A percentile compares a stretch with the other conserved stretches of the same genome.
Evolutionary conservation across 2,113 vertebrate species (phyloP).

Genomic region (Hippocampus guttulatus): DNA sequence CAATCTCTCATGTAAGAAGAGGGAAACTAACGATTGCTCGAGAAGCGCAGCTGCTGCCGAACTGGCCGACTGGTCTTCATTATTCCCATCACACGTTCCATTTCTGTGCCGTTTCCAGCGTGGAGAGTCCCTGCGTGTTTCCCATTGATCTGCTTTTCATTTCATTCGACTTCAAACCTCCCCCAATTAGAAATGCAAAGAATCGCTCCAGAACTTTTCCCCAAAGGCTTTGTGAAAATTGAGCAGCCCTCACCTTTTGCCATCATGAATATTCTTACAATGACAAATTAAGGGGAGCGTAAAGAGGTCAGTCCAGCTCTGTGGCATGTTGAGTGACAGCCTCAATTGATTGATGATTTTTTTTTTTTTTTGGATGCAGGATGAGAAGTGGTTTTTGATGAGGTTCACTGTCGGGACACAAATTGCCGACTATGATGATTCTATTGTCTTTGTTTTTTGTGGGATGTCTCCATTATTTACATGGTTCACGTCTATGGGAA

Average conservation of each 20-base stretch:
- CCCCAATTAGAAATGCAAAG: conserved; percentile 28
- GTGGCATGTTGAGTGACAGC: neutral
- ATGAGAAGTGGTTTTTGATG: neutral
- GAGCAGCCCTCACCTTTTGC: neutral
- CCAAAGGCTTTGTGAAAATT: conserved; percentile 15
- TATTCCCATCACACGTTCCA: conserved; percentile 53
- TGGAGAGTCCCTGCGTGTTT: conserved; percentile 42
- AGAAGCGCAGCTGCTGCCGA: conserved; percentile 56
- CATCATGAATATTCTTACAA: neutral
- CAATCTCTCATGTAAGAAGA: conserved; percentile 45
- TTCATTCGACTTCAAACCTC: conserved; percentile 23
- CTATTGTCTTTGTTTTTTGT: neutral
- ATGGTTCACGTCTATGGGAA: neutral
- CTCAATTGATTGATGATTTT: neutral
- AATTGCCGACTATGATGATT: neutral
- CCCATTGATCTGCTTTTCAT: conserved; percentile 64
- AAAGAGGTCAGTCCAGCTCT: neutral
- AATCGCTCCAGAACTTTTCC: conserved; percentile 8
- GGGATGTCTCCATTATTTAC: neutral
- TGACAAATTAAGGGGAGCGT: neutral
- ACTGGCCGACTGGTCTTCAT: conserved; percentile 48
- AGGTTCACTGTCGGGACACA: neutral
- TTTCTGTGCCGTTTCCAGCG: conserved; percentile 55
- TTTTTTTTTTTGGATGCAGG: neutral
- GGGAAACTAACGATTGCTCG: conserved; percentile 52